These are phyloP conservation scores for Zeuzera pyrina DNA, from an alignment of 2,888 invertebrate genomes.

Conservation along the genomic window DNA sequence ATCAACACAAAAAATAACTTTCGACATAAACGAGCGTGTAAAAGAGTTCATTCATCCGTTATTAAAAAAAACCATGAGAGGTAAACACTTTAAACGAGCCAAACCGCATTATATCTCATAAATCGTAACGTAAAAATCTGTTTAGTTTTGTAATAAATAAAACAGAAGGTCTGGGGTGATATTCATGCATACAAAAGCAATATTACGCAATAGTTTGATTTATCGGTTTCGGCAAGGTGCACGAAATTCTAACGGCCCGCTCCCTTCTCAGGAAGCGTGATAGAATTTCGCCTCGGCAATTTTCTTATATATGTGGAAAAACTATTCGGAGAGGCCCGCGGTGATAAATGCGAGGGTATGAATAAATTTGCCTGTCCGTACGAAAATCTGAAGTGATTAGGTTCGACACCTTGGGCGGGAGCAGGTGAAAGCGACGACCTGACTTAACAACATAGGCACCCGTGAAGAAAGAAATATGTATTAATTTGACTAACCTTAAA, in stretches of 20 bases:
- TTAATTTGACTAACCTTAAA: too few species aligned
- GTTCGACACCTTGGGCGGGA: slow-evolving; percentile 39
- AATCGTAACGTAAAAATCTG: slow-evolving; percentile 55
- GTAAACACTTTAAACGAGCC: neutral
- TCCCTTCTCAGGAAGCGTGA: slow-evolving; percentile 43
- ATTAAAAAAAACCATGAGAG: neutral
- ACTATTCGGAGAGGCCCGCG: slow-evolving; percentile 48
- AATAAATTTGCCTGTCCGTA: slow-evolving; percentile 57
- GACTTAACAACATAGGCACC: slow-evolving; percentile 1
- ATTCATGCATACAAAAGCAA: slow-evolving; percentile 62
- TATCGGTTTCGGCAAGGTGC: slow-evolving; percentile 68
- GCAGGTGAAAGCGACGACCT: slow-evolving; percentile 35
- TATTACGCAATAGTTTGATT: slow-evolving; percentile 70
- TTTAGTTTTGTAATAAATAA: slow-evolving; percentile 61
- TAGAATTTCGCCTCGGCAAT: slow-evolving; percentile 59
- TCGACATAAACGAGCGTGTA: neutral
- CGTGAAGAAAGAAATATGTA: too few species aligned
- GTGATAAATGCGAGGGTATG: slow-evolving; percentile 66
- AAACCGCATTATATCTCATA: slow-evolving; percentile 24
- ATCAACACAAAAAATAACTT: too few species aligned
- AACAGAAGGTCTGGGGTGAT: slow-evolving; percentile 43
- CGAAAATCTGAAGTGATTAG: slow-evolving; percentile 61
- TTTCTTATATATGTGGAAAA: slow-evolving; percentile 60
- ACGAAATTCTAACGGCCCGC: slow-evolving; percentile 50
- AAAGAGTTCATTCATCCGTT: neutral